Percentiles rank a stretch among this genome's conserved stretches.
phyloP scores from a whole-genome alignment of 2,113 vertebrate genomes.

The Psittacara wagleri region DNA sequence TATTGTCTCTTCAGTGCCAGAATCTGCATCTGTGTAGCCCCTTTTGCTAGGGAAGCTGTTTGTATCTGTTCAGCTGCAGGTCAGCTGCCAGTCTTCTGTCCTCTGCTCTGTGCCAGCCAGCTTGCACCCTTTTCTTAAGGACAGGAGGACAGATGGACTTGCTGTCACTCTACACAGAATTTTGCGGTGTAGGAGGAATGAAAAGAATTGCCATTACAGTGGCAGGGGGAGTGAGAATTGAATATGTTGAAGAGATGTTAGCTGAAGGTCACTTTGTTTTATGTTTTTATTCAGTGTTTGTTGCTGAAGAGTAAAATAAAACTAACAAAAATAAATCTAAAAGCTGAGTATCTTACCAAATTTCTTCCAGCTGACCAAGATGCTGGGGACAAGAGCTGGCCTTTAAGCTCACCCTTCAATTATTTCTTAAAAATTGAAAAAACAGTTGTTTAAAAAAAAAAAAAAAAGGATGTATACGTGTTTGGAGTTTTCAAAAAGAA shows the following conservation, averaged over 20 bases:
- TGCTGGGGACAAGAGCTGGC: background rate
- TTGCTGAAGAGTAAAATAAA: background rate
- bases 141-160: slow-evolving; percentile 23
- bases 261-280: background rate
- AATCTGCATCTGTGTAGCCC: background rate
- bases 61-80: background rate
- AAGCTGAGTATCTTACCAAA: background rate
- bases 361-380: background rate
- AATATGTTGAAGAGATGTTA: background rate
- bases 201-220: background rate
- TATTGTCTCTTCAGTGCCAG: background rate
- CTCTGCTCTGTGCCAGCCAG: slow-evolving; percentile 20
- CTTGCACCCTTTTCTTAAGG: slow-evolving; percentile 3
- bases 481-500: background rate
- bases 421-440: background rate
- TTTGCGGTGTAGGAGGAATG: background rate
- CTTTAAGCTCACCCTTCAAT: background rate
- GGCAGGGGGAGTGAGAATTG: background rate
- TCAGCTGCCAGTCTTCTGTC: slow-evolving; percentile 12
- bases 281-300: background rate
- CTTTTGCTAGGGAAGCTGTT: background rate
- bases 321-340: background rate
- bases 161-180: slow-evolving; percentile 34
- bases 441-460: background rate
- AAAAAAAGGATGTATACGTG: background rate